phyloP scores from a whole-genome alignment of 1,140 invertebrate genomes.

The Lethrus apterus region DNA sequence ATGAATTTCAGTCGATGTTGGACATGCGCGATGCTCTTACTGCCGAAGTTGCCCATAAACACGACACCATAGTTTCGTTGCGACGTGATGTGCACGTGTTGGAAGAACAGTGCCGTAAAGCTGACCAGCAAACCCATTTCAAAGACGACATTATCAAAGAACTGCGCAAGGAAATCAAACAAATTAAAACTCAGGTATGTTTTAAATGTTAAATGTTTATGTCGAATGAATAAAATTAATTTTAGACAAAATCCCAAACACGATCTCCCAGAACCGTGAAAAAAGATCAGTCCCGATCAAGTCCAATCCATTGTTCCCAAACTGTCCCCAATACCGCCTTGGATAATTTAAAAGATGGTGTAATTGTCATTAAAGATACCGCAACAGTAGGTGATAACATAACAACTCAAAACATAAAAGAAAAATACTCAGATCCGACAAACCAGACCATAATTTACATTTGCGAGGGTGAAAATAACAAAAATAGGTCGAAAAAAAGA shows the following conservation, averaged over 20 bases:
- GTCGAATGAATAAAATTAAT: background rate
- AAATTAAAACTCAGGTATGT: slow-evolving; percentile 31
- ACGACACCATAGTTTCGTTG: slow-evolving; percentile 40
- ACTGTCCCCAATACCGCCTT: slow-evolving; percentile 4
- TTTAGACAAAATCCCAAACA: background rate
- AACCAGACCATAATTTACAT: slow-evolving; percentile 11
- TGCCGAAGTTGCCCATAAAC: slow-evolving; percentile 45
- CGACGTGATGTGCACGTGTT: slow-evolving; percentile 40
- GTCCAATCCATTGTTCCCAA: slow-evolving; percentile 2
- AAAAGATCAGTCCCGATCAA: background rate
- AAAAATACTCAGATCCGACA: slow-evolving; percentile 9
- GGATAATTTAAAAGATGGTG: slow-evolving; percentile 2
- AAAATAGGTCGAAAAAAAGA: too few relatives aligned
- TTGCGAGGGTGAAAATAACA: too few relatives aligned
- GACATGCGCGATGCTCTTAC: slow-evolving; percentile 44
- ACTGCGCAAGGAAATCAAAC: slow-evolving; percentile 45
- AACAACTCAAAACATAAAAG: slow-evolving; percentile 5
- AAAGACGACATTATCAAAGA: slow-evolving; percentile 50
- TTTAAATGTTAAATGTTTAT: slow-evolving; percentile 2
- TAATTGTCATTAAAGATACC: slow-evolving; percentile 7
- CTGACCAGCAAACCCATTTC: slow-evolving; percentile 43
- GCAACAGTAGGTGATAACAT: slow-evolving; percentile 4
- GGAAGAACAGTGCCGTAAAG: slow-evolving; percentile 43
- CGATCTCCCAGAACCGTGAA: background rate
- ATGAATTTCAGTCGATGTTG: slow-evolving; percentile 32